Conservation (phyloP, 2,888 invertebrate genomes). For the Melikaiella ostensackeni region DNA sequence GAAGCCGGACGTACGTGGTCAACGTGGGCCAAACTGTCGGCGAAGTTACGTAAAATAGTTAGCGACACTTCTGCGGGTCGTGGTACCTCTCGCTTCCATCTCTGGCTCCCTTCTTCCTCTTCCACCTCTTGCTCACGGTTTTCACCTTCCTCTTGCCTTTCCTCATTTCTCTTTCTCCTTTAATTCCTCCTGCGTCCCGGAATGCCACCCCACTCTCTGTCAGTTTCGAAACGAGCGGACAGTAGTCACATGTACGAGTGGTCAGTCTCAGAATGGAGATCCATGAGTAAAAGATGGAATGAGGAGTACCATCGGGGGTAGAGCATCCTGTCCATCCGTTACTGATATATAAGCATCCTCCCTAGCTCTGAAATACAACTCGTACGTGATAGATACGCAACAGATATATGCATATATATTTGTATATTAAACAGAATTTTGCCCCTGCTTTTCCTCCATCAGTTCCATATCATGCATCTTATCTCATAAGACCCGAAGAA, state of each 20-base stretch:
- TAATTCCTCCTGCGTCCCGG: conserved; percentile 44
- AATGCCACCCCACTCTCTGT: conserved; percentile 46
- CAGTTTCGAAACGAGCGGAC: conserved; percentile 41
- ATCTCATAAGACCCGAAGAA: conserved; percentile 15
- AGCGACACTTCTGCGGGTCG: conserved; percentile 73
- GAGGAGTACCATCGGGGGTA: conserved; percentile 39
- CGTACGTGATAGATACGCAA: conserved; percentile 73
- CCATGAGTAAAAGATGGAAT: background rate
- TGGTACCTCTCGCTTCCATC: conserved; percentile 58
- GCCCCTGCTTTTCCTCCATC: background rate
- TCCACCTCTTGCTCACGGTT: conserved; percentile 42
- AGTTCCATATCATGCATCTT: conserved; percentile 7
- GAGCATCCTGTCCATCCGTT: conserved; percentile 65
- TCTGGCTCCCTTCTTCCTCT: conserved; percentile 44
- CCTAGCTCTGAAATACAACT: conserved; percentile 69
- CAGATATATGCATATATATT: background rate
- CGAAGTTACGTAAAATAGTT: conserved; percentile 78
- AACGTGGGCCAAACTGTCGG: conserved; percentile 77
- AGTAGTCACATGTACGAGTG: conserved; percentile 52
- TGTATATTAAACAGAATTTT: conserved; percentile 18
- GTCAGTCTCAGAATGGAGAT: conserved; percentile 41
- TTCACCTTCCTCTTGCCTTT: conserved; percentile 47
- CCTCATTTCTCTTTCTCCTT: conserved; percentile 46
- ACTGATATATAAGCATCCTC: conserved; percentile 70
- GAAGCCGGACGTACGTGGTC: conserved; percentile 76